Base-by-base conservation (phyloP, 2,888 invertebrate species). In the Gymnosoma rotundatum region DNA sequence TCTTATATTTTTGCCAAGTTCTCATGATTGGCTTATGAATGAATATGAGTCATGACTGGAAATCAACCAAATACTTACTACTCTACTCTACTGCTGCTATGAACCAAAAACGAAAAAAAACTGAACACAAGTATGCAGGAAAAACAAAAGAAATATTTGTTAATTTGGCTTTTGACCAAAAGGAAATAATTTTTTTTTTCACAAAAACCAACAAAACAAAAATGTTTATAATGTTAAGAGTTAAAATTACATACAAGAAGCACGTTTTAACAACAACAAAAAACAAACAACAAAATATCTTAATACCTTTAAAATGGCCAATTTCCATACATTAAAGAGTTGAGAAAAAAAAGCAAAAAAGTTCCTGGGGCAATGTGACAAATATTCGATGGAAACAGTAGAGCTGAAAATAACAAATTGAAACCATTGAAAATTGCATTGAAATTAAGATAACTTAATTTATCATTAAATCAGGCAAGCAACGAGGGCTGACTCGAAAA, bases 91-190 rank as follows among this genome's bases (percentile, higher is more conserved):
- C 56, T 54, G 66, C 14, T 36, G 66, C 10, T 45, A 36, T 16
- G 36, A 48, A 32, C 8, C 32, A 4, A 42, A n/a, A n/a, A 56
- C 0, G 32, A 32, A 38, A n/a, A 60, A 45, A 70, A 38, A 66
- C 45, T 7, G 21, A 32, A 52, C 14, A 2, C 7, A 63, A 63
- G n/a, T 50, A 63, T 56, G 25, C 63, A 56, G 73, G 56, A 73
- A 73, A 64, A 70, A 66, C 38, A 36, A 52, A 52, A 69, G 54
- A 84, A 84, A 84, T 78, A 74, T 81, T 81, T 80, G 76, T 72
- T 64, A 67, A 83, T 76, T 80, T 84, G 84, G 84, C 84, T 81
- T 81, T 78, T 74, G 58, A 81, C 84, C 84, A 84, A 84, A 76
- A 84, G 84, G 84, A 84, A 84, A 84, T 84, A 81, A 32, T 25